These are phyloP conservation scores for Eupithecia vulgata DNA, from an alignment of 2,888 invertebrate genomes.

Conservation along the genomic window DNA sequence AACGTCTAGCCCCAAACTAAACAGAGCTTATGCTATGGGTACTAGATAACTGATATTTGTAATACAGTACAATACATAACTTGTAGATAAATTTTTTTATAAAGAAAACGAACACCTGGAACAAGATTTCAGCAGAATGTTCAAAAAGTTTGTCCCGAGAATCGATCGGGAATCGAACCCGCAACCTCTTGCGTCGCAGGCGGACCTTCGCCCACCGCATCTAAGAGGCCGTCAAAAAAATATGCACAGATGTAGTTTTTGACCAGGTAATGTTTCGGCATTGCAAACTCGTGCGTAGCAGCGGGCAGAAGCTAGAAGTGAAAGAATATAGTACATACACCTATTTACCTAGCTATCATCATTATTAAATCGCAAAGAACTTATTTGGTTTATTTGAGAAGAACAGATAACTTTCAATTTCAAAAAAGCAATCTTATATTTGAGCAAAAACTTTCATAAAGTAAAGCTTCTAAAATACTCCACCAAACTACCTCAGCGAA, in stretches of 20 bases:
- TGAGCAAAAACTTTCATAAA: slow-evolving; percentile 38
- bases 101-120: too few species aligned
- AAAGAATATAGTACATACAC: neutral
- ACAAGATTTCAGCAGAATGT: too few species aligned
- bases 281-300: neutral
- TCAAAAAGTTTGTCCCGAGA: too few species aligned
- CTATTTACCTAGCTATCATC: neutral
- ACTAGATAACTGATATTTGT: too few species aligned
- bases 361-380: neutral
- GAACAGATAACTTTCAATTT: neutral
- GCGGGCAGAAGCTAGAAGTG: neutral
- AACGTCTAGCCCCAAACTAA: too few species aligned
- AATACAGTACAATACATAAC: too few species aligned
- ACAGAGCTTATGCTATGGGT: too few species aligned
- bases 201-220: too few species aligned
- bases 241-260: neutral
- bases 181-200: too few species aligned
- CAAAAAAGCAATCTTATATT: slow-evolving; percentile 39
- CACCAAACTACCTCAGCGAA: slow-evolving; percentile 43
- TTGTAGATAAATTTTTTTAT: too few species aligned
- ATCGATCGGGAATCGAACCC: too few species aligned
- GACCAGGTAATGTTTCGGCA: neutral
- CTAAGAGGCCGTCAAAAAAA: too few species aligned
- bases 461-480: slow-evolving; percentile 42
- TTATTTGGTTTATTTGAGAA: neutral